Evolutionary conservation across 2,888 invertebrate species (phyloP).

Genomic region (Limnephilus rhombicus): DNA sequence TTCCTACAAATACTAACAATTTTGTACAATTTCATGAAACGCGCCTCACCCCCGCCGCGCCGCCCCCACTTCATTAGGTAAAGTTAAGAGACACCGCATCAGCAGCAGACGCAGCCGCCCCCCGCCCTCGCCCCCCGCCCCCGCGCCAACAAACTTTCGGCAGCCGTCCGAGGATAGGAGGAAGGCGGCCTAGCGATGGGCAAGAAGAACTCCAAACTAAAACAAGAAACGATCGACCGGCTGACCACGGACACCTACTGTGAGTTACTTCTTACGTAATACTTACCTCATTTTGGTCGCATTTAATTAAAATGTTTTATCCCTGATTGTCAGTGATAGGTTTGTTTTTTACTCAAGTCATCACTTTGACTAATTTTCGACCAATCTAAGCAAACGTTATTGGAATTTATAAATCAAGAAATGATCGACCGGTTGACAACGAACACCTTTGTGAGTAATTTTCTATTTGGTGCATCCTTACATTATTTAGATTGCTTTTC

Average conservation of each 20-base stretch:
- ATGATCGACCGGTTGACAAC: constrained; percentile 94
- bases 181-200: constrained; percentile 83
- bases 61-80: neutral
- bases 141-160: neutral
- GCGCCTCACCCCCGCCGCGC: neutral
- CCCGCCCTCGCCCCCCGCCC: too few species aligned
- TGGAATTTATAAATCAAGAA: constrained; percentile 86
- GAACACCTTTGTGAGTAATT: constrained; percentile 88
- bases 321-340: too few species aligned
- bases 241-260: constrained; percentile 96
- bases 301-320: neutral
- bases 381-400: too few species aligned
- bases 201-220: constrained; percentile 97
- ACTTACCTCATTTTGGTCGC: neutral
- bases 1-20: neutral
- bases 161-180: neutral
- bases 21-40: neutral
- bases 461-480: neutral
- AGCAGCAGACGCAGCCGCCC: neutral
- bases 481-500: neutral
- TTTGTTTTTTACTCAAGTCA: too few species aligned
- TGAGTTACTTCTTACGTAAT: constrained; percentile 69
- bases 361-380: too few species aligned
- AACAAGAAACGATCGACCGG: constrained; percentile 95
- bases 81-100: neutral